Evolutionary conservation across 2,888 invertebrate genomes (phyloP).

Genomic region (Eucera pruinosa): DNA sequence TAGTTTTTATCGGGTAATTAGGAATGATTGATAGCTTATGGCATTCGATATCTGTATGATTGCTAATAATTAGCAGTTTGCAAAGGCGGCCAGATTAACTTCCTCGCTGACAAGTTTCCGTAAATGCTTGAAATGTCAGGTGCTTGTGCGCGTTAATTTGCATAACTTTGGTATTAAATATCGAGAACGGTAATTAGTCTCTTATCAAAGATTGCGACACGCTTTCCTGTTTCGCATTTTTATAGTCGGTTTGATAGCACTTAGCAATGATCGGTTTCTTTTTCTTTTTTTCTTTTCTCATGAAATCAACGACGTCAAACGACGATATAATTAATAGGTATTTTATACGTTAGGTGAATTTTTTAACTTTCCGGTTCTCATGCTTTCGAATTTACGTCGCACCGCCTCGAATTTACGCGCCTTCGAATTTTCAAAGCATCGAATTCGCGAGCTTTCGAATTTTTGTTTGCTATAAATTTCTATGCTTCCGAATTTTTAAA

Average conservation of each 20-base stretch:
- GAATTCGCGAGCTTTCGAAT: too few species aligned
- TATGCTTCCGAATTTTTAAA: too few species aligned
- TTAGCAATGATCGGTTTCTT: too few species aligned
- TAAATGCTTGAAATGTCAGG: constrained; percentile 23
- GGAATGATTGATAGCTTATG: background rate
- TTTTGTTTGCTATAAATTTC: too few species aligned
- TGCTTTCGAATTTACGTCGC: too few species aligned
- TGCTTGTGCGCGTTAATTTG: constrained; percentile 9
- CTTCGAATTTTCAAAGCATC: too few species aligned
- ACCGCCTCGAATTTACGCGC: too few species aligned
- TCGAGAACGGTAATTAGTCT: constrained; percentile 1
- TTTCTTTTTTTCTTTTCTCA: background rate
- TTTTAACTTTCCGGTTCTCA: too few species aligned
- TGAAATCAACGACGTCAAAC: too few species aligned
- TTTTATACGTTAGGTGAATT: too few species aligned
- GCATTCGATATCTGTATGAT: background rate
- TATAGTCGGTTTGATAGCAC: too few species aligned
- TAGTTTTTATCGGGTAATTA: constrained; percentile 10
- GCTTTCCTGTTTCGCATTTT: constrained; percentile 7
- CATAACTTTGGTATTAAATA: constrained; percentile 1
- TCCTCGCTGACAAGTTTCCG: constrained; percentile 6
- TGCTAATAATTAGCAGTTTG: constrained; percentile 1
- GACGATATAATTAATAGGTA: too few species aligned
- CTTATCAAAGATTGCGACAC: constrained; percentile 3
- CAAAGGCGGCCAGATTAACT: background rate